Evolutionary conservation across 2,888 invertebrate species (phyloP).

Genomic region (Melanophora roralis): DNA sequence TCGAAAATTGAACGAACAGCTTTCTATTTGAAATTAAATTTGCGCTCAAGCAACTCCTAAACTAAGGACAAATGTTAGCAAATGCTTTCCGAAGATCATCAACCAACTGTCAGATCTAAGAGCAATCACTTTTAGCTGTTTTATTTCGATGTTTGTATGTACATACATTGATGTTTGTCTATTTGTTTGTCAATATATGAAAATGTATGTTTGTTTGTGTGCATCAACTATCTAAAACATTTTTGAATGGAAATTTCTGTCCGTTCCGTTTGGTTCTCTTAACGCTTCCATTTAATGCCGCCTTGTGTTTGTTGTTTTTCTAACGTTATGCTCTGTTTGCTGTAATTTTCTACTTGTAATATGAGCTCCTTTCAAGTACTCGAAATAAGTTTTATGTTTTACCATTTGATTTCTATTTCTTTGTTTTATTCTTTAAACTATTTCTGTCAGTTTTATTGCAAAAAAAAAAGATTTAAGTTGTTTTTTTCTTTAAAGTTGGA

Average conservation of each 20-base stretch:
- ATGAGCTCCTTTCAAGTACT: slow-evolving; percentile 62
- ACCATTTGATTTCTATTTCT: background rate
- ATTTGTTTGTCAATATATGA: background rate
- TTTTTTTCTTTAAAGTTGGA: background rate
- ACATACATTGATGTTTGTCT: background rate
- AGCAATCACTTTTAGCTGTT: slow-evolving; percentile 53
- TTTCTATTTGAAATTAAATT: slow-evolving; percentile 33
- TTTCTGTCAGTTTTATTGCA: background rate
- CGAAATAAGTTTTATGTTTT: slow-evolving; percentile 45
- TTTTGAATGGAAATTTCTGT: background rate
- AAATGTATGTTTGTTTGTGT: background rate
- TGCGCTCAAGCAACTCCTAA: slow-evolving; percentile 2
- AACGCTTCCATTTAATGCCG: slow-evolving; percentile 35
- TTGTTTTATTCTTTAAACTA: slow-evolving; percentile 15
- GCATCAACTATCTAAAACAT: background rate
- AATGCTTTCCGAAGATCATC: slow-evolving; percentile 15
- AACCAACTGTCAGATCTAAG: slow-evolving; percentile 58
- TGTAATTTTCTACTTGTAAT: slow-evolving; percentile 61
- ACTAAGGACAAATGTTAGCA: background rate
- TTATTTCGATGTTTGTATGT: background rate
- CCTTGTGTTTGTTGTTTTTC: slow-evolving; percentile 22
- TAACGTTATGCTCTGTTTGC: slow-evolving; percentile 53
- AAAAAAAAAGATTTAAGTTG: slow-evolving; percentile 19
- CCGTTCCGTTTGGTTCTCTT: slow-evolving; percentile 10
- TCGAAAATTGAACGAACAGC: slow-evolving; percentile 17